A percentile compares a stretch with the other conserved stretches of the same genome.
These are phyloP conservation scores for Murina feae DNA, from an alignment of 2,113 vertebrate genomes.

Conservation along the genomic window DNA sequence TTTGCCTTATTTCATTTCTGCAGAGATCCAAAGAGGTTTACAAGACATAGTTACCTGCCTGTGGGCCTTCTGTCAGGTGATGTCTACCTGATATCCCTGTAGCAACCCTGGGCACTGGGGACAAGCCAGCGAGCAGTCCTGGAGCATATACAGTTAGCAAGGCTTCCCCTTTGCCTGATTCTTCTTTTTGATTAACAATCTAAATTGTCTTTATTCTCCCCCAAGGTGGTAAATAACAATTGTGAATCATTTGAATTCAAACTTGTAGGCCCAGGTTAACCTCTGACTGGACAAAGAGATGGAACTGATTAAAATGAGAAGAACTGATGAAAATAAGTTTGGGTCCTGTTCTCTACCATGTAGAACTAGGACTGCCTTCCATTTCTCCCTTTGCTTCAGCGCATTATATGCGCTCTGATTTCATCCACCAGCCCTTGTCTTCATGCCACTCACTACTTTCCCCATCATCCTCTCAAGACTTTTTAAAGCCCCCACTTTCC, in stretches of 20 bases:
- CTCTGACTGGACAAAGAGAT: background rate
- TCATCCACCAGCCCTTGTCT: background rate
- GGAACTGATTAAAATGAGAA: background rate
- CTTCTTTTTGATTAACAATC: background rate
- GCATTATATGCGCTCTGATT: background rate
- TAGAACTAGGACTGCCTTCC: too few relatives aligned
- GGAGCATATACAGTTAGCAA: background rate
- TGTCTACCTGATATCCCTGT: accelerated
- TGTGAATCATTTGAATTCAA: background rate
- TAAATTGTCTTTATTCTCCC: background rate
- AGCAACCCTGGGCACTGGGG: too few relatives aligned
- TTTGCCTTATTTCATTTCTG: background rate
- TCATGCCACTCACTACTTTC: background rate
- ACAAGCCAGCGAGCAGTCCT: background rate
- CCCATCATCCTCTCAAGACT: background rate
- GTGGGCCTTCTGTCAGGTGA: too few relatives aligned
- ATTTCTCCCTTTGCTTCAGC: background rate
- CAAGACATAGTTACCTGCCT: accelerated
- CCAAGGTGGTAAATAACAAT: background rate
- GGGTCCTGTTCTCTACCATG: background rate
- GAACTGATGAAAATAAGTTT: background rate
- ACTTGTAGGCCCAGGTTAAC: background rate
- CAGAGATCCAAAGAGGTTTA: background rate
- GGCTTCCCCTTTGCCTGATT: background rate
- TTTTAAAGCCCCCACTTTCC: background rate